Conservation (phyloP, 2,797 vertebrate genomes). For the Rhynchotus rufescens region DNA sequence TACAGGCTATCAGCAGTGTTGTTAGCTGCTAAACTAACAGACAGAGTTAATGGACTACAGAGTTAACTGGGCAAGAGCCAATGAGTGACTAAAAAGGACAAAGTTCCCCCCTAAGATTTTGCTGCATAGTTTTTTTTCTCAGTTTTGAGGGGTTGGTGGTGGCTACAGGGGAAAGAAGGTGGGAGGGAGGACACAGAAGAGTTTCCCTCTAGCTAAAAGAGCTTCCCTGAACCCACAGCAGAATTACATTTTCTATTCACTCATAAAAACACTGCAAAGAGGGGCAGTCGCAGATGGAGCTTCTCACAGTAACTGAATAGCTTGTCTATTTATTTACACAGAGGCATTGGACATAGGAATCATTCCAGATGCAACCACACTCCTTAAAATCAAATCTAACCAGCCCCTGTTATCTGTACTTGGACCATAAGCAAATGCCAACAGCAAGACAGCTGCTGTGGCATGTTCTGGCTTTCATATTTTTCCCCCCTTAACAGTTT, state of each 20-base stretch:
- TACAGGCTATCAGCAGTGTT: not conserved
- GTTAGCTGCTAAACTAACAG: slow-evolving; percentile 3
- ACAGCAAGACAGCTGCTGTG: not conserved
- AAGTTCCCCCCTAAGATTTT: slow-evolving; percentile 55
- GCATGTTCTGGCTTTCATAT: rapidly evolving
- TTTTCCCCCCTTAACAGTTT: not conserved
- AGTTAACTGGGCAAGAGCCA: slow-evolving; percentile 36
- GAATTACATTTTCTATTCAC: not conserved
- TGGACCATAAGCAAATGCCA: not conserved
- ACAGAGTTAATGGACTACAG: slow-evolving; percentile 68
- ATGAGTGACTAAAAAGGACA: slow-evolving; percentile 34
- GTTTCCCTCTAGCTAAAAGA: not conserved
- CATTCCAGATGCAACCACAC: not conserved
- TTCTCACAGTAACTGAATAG: not conserved
- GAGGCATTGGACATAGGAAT: not conserved
- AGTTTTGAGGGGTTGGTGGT: not conserved
- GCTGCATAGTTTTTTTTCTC: not conserved
- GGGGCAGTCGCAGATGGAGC: not conserved
- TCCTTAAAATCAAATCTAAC: not conserved
- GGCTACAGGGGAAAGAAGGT: not conserved
- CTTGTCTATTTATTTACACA: not conserved
- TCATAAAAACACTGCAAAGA: not conserved
- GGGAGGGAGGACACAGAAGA: not conserved
- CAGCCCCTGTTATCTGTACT: not conserved
- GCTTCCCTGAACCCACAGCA: not conserved